Base-by-base conservation (phyloP, 2,113 vertebrate species). In the Mustela nigripes region DNA sequence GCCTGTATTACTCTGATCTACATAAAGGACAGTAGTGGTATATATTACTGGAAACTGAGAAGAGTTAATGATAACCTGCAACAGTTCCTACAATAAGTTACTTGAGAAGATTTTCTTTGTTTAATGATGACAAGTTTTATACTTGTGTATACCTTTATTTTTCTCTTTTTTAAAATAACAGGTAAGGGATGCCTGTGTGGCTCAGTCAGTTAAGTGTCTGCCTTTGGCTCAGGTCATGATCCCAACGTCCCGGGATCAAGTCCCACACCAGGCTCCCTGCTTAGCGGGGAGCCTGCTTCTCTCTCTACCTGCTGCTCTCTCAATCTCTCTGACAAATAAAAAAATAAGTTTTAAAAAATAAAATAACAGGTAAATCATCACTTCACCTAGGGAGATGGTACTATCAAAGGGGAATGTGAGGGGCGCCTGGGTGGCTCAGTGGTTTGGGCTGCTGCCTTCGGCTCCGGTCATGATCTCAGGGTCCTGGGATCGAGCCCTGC, bases 391-490 rank as follows among this genome's bases (percentile, higher is more conserved):
- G 69, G 56, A 83, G 22, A 48, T 11, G 74, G 24, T 79, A 90
- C 80, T 67, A 8, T 91, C 58, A 94, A 81, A 89, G 69, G 76
- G 90, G 36, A 87, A 39, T 65, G n/a, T 93, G 69, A 82, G 39
- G 39, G 39, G 39, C 39, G 39, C 39, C 3, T 39, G 39, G 39
- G 39, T 39, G 39, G 39, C 39, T 39, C 39, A 39, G 39, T 39
- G 39, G 39, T 39, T 39, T 39, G 39, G 39, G 39, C 39, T 39
- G 39, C 39, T 39, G 39, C 39, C 39, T 39, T 39, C 39, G 3
- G 39, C 39, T 39, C 39, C 0, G 39, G 39, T 39, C 39, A 39
- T 39, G 39, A 39, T 39, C 39, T 39, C 39, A 39, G 39, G 39
- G 39, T 39, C 39, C 39, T 39, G 39, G 39, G 39, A 39, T 39